Base-by-base conservation (phyloP, 2,888 invertebrate genomes). In the Pterobdella sp. region DNA sequence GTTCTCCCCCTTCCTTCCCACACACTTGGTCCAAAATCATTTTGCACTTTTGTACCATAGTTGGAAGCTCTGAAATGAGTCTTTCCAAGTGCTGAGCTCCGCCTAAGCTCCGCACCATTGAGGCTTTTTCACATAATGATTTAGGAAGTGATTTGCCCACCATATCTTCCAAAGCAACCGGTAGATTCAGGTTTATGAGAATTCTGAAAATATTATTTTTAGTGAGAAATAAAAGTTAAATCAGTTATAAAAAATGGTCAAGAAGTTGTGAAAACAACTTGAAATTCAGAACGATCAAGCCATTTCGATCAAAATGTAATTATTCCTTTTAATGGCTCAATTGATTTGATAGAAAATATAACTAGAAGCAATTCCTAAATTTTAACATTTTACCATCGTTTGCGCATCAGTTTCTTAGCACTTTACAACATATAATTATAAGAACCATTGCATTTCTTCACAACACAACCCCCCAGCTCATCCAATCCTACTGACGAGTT, bases 121-220 rank as follows among this genome's bases (percentile, higher is more conserved):
- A 87, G 0, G 94, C 90, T 84, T 95, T 94, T 78, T 91, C 91
- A 73, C 90, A 85, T 76, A 98, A 86, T 22, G 94, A 94, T 72
- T 90, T 92, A 0, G 98, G 97, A 69, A 71, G 63, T 42, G 88
- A 88, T 63, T 88, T 88, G 10, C 88, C 87, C 36, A 80, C 79
- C 56, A 82, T 76, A 78, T 89, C 89, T 85, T 98, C 97, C 74
- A 97, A 88, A 72, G 95, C 93, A 26, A 96, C 97, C 10, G 98
- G 97, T 80, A 98, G 88, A 86, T 94, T 96, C 78, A 97, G 86
- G 75, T 93, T 93, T 0, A 95, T 92, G 81, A 98, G 86, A 69
- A 93, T 88, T 80, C 90, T 78, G 66, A n/a, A n/a, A n/a, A n/a
- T n/a, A n/a, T n/a, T n/a, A n/a, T n/a, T n/a, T n/a, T n/a, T n/a